These are phyloP conservation scores for Urosaurus nigricauda DNA, from an alignment of 2,797 vertebrate species.

Conservation along the genomic window DNA sequence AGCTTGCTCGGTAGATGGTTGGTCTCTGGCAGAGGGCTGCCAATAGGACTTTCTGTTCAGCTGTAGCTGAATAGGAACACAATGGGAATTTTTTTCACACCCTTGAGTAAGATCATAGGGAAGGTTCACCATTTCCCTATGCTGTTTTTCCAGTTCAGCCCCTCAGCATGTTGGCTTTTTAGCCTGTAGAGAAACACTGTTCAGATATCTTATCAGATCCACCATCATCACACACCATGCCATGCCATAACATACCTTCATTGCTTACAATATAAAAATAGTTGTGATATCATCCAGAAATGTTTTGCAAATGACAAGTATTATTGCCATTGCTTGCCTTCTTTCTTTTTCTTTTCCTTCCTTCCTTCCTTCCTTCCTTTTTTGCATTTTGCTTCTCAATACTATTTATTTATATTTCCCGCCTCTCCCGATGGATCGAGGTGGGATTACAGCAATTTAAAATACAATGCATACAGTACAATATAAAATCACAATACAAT, in stretches of 20 bases:
- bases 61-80: no score
- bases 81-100: no score
- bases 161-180: not conserved
- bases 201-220: not conserved
- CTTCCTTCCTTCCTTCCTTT: no score
- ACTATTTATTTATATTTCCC: no score
- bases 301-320: not conserved
- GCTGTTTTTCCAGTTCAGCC: not conserved
- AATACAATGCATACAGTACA: no score
- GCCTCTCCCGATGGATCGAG: no score
- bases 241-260: not conserved
- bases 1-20: no score
- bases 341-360: no score
- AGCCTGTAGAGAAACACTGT: not conserved
- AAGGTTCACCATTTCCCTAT: not conserved
- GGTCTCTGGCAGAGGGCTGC: no score
- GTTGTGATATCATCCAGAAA: not conserved
- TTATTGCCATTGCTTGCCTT: not conserved
- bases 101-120: not conserved
- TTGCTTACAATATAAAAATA: not conserved
- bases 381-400: not conserved
- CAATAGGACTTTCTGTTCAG: no score
- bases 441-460: no score
- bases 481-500: no score
- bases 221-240: not conserved